phyloP scores from a whole-genome alignment of 2,888 invertebrate genomes.

The Netelia virgata region DNA sequence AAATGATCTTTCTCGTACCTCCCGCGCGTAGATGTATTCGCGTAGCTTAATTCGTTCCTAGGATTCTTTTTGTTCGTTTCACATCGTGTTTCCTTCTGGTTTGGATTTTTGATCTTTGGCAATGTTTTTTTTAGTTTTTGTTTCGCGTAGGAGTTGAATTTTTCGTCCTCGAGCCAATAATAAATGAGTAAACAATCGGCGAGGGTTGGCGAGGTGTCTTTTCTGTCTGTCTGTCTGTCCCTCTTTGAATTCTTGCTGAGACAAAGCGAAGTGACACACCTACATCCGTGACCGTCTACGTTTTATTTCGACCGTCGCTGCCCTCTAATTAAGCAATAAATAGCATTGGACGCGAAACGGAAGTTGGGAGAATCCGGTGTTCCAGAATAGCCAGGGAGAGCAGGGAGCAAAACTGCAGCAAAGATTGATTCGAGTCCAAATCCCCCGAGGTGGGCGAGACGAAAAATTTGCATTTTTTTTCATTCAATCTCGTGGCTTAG shows the following conservation, averaged over 20 bases:
- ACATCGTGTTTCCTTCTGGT: not conserved
- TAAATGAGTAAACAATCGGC: not conserved
- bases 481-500: conserved; percentile 45
- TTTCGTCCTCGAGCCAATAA: too few species aligned
- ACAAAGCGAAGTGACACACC: conserved; percentile 17
- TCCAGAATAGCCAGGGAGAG: conserved; percentile 11
- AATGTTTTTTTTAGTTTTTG: too few species aligned
- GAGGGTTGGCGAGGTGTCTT: not conserved
- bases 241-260: conserved; percentile 2
- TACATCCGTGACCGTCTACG: conserved; percentile 17
- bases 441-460: conserved; percentile 34
- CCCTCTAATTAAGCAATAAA: conserved; percentile 77
- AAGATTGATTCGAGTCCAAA: conserved; percentile 20
- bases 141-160: too few species aligned
- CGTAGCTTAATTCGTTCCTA: conserved; percentile 3
- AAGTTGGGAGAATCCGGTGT: conserved; percentile 70
- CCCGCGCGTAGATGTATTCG: conserved; percentile 10
- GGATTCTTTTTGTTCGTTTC: conserved; percentile 20
- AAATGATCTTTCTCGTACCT: conserved; percentile 51
- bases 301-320: conserved; percentile 3
- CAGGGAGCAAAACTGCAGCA: conserved; percentile 12
- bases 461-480: conserved; percentile 75
- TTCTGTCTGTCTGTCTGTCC: too few species aligned
- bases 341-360: conserved; percentile 67
- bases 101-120: too few species aligned